Evolutionary conservation across 2,797 vertebrate genomes (phyloP), one percentile per base, ranked within the genome.

Genomic region (Parauchenoglanis ngamensis): DNA sequence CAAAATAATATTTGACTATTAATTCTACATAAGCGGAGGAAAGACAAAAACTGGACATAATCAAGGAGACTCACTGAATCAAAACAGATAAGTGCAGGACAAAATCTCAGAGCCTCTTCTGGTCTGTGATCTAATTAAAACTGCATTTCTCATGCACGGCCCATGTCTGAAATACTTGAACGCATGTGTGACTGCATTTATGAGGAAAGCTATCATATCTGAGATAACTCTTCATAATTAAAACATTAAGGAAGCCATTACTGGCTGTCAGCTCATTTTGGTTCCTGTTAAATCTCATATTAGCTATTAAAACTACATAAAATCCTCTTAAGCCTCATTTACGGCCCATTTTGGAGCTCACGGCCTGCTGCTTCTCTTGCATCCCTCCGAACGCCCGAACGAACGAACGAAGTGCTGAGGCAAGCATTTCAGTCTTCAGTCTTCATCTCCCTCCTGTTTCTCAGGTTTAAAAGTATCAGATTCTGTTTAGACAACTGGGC

Each of bases 241-340:
- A 77, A 85, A 85, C 84, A 85, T 77, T 85, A 85, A 78, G 73
- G 54, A 85, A 65, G 46, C 25, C 84, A 85, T 85, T 85, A 85
- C 35, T 77, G 73, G 73, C 73, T 85, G 84, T 77, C 84, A 65
- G 84, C 73, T 85, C 84, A 54, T 85, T 65, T 31, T 4, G 61
- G 28, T 40, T 85, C 44, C 84, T 85, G 84, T 85, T 85, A 52
- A 85, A 65, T 35, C 84, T 78, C 73, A 85, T 85, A 85, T 85
- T 63, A 67, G 73, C 84, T 67, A 85, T 85, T 85, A 85, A 85
- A 77, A 77, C 44, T 65, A 77, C 73, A 85, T 85, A 77, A 85
- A 78, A 85, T 35, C 84, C 84, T 78, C 84, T 85, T 85, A 77
- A 85, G 84, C 84, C 84, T 85, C 84, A 78, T 85, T 85, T 77